Evolutionary conservation across 2,113 vertebrate species (phyloP).

Genomic region (Saimiri boliviensis): DNA sequence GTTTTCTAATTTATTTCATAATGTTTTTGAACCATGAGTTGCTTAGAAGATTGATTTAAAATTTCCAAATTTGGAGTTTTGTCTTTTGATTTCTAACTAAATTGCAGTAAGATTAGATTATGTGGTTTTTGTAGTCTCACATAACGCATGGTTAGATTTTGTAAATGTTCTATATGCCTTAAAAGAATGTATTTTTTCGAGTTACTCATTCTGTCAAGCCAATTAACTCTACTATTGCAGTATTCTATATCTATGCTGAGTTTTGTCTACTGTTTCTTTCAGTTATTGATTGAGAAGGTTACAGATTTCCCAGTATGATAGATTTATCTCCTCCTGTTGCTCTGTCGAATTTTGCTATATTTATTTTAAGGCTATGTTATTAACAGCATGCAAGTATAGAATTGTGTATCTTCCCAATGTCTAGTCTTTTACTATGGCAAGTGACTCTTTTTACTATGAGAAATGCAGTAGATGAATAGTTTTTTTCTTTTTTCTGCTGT

Average conservation of each 20-base stretch:
- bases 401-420: not conserved
- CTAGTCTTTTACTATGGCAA: not conserved
- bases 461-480: not conserved
- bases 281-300: too few species aligned
- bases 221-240: not conserved
- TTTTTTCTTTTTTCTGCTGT: not conserved
- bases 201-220: not conserved
- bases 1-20: not conserved
- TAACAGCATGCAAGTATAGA: not conserved
- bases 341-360: not conserved
- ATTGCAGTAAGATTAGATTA: not conserved
- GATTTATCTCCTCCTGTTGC: too few species aligned
- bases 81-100: not conserved
- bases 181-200: not conserved
- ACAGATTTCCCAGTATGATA: too few species aligned
- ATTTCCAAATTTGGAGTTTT: not conserved
- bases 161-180: not conserved
- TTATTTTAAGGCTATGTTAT: not conserved
- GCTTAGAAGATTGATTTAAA: not conserved
- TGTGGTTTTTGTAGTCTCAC: not conserved
- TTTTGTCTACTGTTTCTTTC: not conserved
- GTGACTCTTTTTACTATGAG: not conserved
- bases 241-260: not conserved
- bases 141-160: not conserved
- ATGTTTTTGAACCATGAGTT: not conserved